Evolutionary conservation across 1,140 invertebrate genomes (phyloP).

Genomic region (Drosophila novamexicana): DNA sequence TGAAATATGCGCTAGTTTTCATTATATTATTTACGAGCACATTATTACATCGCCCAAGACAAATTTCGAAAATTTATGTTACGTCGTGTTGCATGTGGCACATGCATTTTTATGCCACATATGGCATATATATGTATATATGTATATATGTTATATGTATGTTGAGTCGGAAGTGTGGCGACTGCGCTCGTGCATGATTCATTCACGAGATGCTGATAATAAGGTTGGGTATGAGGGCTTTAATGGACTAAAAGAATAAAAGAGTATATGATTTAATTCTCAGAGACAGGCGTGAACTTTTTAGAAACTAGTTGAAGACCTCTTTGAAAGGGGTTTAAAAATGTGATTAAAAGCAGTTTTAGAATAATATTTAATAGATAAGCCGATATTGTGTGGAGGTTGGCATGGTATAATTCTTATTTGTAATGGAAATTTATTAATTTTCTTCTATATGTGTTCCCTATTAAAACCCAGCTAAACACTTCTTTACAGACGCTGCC

Average conservation of each 20-base stretch:
- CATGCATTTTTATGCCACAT: slow-evolving; percentile 19
- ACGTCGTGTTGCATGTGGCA: slow-evolving; percentile 1
- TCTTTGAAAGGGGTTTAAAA: background rate
- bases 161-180: slow-evolving; percentile 26
- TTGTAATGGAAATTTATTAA: too few relatives aligned
- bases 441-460: background rate
- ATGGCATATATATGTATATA: slow-evolving; percentile 16
- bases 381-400: too few relatives aligned
- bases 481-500: slow-evolving; percentile 40
- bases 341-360: background rate
- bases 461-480: slow-evolving; percentile 8
- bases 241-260: background rate
- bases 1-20: slow-evolving; percentile 63
- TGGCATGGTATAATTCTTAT: too few relatives aligned
- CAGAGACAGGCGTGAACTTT: too few relatives aligned
- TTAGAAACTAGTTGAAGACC: background rate
- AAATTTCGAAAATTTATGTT: slow-evolving; percentile 62
- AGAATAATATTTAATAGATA: too few relatives aligned
- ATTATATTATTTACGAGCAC: slow-evolving; percentile 62
- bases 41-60: slow-evolving; percentile 46
- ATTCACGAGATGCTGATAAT: slow-evolving; percentile 20
- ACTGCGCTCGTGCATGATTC: slow-evolving; percentile 19
- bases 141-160: slow-evolving; percentile 2
- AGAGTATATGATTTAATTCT: background rate
- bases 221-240: background rate